Evolutionary conservation across 1,140 invertebrate genomes (phyloP).

Genomic region (Pseudobourletiella spinata): DNA sequence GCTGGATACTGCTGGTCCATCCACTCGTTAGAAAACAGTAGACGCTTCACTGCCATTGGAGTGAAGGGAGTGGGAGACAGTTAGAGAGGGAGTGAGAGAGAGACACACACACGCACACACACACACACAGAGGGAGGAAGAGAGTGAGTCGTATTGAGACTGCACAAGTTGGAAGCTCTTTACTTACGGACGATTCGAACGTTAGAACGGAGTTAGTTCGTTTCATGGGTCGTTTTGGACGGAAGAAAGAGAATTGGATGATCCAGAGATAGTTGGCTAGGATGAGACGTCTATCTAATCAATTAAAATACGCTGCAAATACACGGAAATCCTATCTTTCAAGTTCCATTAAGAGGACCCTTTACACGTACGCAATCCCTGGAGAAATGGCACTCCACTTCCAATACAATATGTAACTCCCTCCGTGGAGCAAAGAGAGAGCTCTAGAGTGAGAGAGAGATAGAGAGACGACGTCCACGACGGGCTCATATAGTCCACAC

Average conservation of each 20-base stretch:
- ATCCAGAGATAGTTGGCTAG: constrained; percentile 19
- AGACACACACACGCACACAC: neutral
- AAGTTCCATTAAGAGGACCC: constrained; percentile 37
- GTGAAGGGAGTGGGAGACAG: no score
- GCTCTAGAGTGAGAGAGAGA: no score
- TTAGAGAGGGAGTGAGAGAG: neutral
- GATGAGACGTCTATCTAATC: constrained; percentile 36
- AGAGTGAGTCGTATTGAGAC: constrained; percentile 5
- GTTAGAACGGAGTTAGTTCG: neutral
- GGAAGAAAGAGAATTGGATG: constrained; percentile 21
- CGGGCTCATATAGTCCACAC: neutral
- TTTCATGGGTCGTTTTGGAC: constrained; percentile 6
- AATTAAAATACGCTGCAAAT: constrained; percentile 37
- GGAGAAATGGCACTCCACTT: constrained; percentile 22
- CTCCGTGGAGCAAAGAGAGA: no score
- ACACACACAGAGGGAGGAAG: neutral
- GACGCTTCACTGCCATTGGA: no score
- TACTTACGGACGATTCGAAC: neutral
- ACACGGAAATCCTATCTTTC: constrained; percentile 38
- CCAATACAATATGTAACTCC: constrained; percentile 5
- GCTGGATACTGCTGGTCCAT: no score
- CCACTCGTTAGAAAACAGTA: no score
- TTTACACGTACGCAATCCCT: constrained; percentile 30
- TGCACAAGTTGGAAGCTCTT: neutral
- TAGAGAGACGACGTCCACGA: neutral